Evolutionary conservation across 2,888 invertebrate species (phyloP), one percentile per base, ranked within the genome.

Genomic region (Cheilosia scutellata): DNA sequence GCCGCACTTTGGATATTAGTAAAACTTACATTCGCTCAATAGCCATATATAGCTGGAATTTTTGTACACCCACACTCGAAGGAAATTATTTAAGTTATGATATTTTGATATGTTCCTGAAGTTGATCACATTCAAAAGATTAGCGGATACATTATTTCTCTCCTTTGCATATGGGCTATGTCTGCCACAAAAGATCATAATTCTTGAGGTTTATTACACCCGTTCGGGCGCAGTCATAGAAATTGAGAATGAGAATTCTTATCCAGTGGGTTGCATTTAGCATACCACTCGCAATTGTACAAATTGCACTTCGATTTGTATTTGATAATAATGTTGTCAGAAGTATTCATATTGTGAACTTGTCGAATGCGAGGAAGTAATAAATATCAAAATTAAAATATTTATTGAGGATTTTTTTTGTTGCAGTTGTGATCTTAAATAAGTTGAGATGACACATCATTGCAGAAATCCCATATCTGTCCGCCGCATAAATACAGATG

Each of bases 141-240:
- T 49, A 58, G 20, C n/a, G 47, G 33, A 44, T 47, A 57, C 44
- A 55, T 42, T 31, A 55, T 55, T 20, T 7, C 29, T 42, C 42
- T 31, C 29, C 29, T 55, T 27, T 6, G 25, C 31, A 20, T 49
- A 7, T 49, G 63, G 63, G 25, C 53, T 57, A 37, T 37, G 33
- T 42, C 58, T 49, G 4, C 33, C 11, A 58, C 47, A 47, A 31
- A 44, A 47, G 55, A 37, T 29, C 55, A 20, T 71, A 53, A 63
- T 47, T 49, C 31, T 33, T 57, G 57, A 33, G 33, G 49, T 75
- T 75, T 65, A 75, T 65, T 57, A 20, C 63, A 40, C n/a, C 55
- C 27, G 27, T 47, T 65, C 27, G 33, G n/a, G 16, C 47, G 27
- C 27, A 33, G n/a, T 13, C 55, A 44, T 63, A 63, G 63, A 63